Conservation (phyloP, 1,140 invertebrate species). For the Drosophila nikananu region DNA sequence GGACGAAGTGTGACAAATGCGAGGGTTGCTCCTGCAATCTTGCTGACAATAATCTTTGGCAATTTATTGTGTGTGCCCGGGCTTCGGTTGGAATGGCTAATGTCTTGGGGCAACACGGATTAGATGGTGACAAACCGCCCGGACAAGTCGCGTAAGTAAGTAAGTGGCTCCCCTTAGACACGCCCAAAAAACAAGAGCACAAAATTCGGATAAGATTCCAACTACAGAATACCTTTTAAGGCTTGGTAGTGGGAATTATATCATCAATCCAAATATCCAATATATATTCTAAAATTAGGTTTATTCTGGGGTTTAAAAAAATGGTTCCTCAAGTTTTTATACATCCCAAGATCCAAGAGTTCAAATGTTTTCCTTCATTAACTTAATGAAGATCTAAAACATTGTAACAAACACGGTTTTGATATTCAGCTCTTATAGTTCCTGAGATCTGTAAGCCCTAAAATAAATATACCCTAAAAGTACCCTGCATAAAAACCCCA, state of each 20-base stretch:
- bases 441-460: too few relatives aligned
- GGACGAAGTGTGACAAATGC: slow-evolving; percentile 64
- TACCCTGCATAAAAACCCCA: background rate
- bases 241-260: background rate
- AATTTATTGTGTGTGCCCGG: slow-evolving; percentile 61
- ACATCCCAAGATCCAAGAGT: background rate
- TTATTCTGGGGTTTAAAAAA: too few relatives aligned
- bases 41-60: slow-evolving; percentile 77
- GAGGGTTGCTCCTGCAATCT: slow-evolving; percentile 66
- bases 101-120: slow-evolving; percentile 72
- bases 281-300: too few relatives aligned
- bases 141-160: slow-evolving; percentile 46
- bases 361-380: background rate
- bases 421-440: background rate
- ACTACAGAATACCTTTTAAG: background rate
- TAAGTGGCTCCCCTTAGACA: slow-evolving; percentile 43
- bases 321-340: too few relatives aligned
- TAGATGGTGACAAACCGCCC: slow-evolving; percentile 65
- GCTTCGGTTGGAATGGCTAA: slow-evolving; percentile 38
- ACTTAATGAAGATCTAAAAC: background rate
- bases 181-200: slow-evolving; percentile 21
- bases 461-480: background rate
- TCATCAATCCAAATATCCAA: too few relatives aligned
- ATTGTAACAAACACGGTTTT: too few relatives aligned
- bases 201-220: too few relatives aligned